A percentile compares a stretch with the other conserved stretches of the same genome.
These are phyloP conservation scores for Luehdorfia chinensis DNA, from an alignment of 1,140 invertebrate genomes.

Conservation along the genomic window DNA sequence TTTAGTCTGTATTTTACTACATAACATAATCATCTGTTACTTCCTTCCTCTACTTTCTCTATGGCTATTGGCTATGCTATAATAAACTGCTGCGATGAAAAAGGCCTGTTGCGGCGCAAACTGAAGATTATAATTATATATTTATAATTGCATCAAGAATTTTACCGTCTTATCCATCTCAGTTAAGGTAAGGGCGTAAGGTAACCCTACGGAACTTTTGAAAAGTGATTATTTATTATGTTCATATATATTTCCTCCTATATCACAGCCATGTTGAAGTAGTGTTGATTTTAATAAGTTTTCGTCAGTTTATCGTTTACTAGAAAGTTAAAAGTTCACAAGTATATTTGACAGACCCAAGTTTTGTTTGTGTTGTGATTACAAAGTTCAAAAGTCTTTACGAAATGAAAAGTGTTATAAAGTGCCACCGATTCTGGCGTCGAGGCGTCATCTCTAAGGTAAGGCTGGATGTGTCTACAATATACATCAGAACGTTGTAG, in stretches of 20 bases:
- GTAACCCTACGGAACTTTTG: constrained; percentile 65
- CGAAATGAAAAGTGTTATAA: constrained; percentile 73
- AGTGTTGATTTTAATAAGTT: constrained; percentile 76
- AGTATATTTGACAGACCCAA: constrained; percentile 74
- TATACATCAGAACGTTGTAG: constrained; percentile 66
- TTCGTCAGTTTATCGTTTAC: constrained; percentile 67
- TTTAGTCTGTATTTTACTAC: no score
- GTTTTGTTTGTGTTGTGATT: constrained; percentile 74
- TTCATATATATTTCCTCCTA: constrained; percentile 71
- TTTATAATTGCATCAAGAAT: constrained; percentile 66
- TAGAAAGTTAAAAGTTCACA: constrained; percentile 69
- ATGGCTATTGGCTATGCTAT: constrained; percentile 35
- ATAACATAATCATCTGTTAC: no score
- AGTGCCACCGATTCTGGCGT: constrained; percentile 71
- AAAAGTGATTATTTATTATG: constrained; percentile 76
- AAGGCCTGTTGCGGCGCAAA: constrained; percentile 62
- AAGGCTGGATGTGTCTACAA: constrained; percentile 74
- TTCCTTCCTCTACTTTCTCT: no score
- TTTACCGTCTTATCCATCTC: constrained; percentile 65
- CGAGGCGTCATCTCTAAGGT: constrained; percentile 70
- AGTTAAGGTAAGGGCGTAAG: constrained; percentile 75
- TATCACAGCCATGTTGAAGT: constrained; percentile 76
- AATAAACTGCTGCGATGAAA: constrained; percentile 47
- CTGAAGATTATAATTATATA: constrained; percentile 54
- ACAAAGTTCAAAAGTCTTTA: constrained; percentile 68